A percentile compares a stretch with the other conserved stretches of the same genome.
Evolutionary conservation across 1,140 invertebrate genomes (phyloP).

Genomic region (Apocrypta bakeri): DNA sequence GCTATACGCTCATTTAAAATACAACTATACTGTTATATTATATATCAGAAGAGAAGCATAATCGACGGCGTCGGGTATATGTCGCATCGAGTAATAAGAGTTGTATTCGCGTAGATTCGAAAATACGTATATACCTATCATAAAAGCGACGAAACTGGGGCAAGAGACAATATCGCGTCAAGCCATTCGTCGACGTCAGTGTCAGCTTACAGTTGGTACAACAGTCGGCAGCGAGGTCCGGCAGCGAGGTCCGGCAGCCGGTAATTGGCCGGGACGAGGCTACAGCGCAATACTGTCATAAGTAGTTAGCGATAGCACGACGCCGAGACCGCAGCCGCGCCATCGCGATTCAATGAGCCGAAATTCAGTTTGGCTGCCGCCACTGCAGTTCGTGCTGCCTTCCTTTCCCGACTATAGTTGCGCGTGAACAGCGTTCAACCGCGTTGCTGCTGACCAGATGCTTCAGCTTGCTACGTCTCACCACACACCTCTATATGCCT

Average conservation of each 20-base stretch:
- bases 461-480: neutral
- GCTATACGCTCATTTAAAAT: neutral
- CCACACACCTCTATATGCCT: constrained; percentile 12
- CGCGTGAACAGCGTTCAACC: neutral
- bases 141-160: neutral
- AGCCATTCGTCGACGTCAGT: constrained; percentile 55
- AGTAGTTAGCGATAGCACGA: constrained; percentile 62
- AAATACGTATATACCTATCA: neutral
- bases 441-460: too few relatives aligned
- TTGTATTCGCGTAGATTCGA: neutral
- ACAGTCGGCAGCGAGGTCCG: constrained; percentile 43
- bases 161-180: constrained; percentile 26
- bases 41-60: too few relatives aligned
- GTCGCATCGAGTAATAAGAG: neutral
- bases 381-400: constrained; percentile 18
- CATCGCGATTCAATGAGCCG: constrained; percentile 62
- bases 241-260: constrained; percentile 48
- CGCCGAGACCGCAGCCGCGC: neutral
- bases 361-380: constrained; percentile 63
- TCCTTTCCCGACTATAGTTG: too few relatives aligned
- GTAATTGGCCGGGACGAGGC: constrained; percentile 58
- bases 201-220: constrained; percentile 44
- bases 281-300: constrained; percentile 62
- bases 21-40: too few relatives aligned
- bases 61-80: neutral